These are phyloP conservation scores for Hipparchia sbordonii DNA, from an alignment of 2,888 invertebrate species.

Conservation along the genomic window DNA sequence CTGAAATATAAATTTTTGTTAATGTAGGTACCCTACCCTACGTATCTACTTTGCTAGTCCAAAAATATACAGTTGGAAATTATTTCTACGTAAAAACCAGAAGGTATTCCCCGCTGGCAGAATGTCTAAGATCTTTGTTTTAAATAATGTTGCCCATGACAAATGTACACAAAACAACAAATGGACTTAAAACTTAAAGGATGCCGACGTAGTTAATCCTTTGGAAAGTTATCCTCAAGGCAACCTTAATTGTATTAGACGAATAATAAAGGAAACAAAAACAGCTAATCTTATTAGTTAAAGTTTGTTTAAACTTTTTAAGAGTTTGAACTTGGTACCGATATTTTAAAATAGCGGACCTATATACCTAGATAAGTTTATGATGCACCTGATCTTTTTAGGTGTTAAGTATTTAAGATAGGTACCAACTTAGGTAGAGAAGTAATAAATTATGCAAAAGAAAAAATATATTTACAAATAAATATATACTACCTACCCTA, in stretches of 20 bases:
- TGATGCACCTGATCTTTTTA: no score
- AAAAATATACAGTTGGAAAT: neutral
- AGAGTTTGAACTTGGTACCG: neutral
- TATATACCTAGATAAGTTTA: no score
- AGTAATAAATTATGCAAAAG: no score
- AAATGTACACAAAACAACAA: constrained; percentile 22
- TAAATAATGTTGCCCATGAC: constrained; percentile 13
- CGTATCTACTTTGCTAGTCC: no score
- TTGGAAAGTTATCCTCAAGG: constrained; percentile 24
- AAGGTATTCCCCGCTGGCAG: constrained; percentile 28
- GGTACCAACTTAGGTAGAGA: no score
- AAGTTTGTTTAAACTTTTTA: neutral
- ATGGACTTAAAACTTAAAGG: constrained; percentile 24
- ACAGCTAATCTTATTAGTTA: constrained; percentile 18
- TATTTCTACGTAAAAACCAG: constrained; percentile 11
- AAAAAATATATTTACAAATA: no score
- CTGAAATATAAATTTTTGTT: no score
- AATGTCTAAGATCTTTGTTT: constrained; percentile 16
- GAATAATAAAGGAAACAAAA: constrained; percentile 23
- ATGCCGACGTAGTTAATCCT: constrained; percentile 28
- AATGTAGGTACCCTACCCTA: no score
- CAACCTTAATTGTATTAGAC: constrained; percentile 31
- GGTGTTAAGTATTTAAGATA: no score
- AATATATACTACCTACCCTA: no score
- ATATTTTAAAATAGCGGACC: neutral